Base-by-base conservation (phyloP, 2,113 vertebrate species). In the Cyrtonyx montezumae region DNA sequence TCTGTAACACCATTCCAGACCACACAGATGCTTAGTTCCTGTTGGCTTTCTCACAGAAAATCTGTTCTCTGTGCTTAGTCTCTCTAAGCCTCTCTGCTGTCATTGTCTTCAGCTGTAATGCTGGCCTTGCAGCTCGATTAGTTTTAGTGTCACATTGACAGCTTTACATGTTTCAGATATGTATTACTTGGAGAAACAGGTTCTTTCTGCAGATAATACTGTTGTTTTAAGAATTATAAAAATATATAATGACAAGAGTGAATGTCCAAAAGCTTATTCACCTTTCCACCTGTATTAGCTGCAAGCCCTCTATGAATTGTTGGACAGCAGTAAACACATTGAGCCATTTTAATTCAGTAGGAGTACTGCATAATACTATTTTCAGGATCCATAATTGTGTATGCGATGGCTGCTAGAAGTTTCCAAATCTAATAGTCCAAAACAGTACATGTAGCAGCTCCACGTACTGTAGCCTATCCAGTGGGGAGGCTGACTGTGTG, bases 1-100 rank as follows among this genome's bases (percentile, higher is more conserved):
- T 91, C 83, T 61, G 15, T 70, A 79, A 91, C 92, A 82, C 76
- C 58, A 36, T 84, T 92, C 75, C 71, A 92, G 55, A 67, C 40
- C 28, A 58, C 77, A 65, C 21, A 51, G 69, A 43, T 49, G 45
- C n/a, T 91, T 76, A 18, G 28, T 66, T 94, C 26, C 70, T 73
- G 30, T 89, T 75, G 45, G 26, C 75, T 89, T 91, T 92, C 75
- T 78, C 5, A 1, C 36, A 84, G 70, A 56, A 94, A 92, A 87
- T 87, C 62, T 89, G 46, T 92, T 90, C 51, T n/a, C 69, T 75
- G 3, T 76, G 32, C 58, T 89, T 94, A 91, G 58, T 40, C 11
- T 84, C 76, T 63, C 37, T 92, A 92, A 93, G 58, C 74, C 20
- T 87, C 61, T 92, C 73, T 75, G 19, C 74, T 86, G 58, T 75